Conservation (phyloP, 2,888 invertebrate species). For the Tetragnatha montana region DNA sequence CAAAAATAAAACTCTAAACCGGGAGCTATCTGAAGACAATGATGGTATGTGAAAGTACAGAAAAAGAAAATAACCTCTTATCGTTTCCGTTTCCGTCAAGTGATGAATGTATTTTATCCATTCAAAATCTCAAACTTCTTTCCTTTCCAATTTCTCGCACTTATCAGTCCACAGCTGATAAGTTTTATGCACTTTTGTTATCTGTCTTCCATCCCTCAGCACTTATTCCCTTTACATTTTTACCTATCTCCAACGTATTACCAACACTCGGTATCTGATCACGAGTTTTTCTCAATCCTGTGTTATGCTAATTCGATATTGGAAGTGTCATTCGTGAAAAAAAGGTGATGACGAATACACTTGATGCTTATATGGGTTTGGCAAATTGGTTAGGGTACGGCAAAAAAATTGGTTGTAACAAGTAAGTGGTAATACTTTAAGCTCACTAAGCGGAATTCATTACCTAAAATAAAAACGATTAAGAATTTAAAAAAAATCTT, state of each 20-base stretch:
- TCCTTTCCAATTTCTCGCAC: constrained; percentile 40
- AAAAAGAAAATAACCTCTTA: constrained; percentile 48
- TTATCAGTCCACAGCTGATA: constrained; percentile 55
- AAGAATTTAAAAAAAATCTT: too few relatives aligned
- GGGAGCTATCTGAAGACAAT: constrained; percentile 38
- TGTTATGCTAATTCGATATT: constrained; percentile 27
- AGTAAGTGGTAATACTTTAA: too few relatives aligned
- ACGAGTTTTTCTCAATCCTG: constrained; percentile 3
- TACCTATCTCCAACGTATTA: constrained; percentile 29
- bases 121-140: constrained; percentile 64
- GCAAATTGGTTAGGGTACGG: background rate
- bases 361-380: background rate
- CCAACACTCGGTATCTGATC: constrained; percentile 12
- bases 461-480: too few relatives aligned
- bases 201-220: constrained; percentile 11
- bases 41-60: constrained; percentile 36
- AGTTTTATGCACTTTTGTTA: constrained; percentile 54
- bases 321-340: background rate
- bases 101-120: constrained; percentile 67
- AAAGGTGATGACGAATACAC: background rate
- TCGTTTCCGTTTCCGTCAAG: constrained; percentile 42
- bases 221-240: constrained; percentile 39
- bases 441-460: too few relatives aligned
- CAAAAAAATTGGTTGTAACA: too few relatives aligned
- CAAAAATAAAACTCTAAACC: constrained; percentile 41